A percentile compares a stretch with the other conserved stretches of the same genome.
These are phyloP conservation scores for Laticauda colubrina DNA, from an alignment of 2,113 vertebrate species.

Conservation along the genomic window DNA sequence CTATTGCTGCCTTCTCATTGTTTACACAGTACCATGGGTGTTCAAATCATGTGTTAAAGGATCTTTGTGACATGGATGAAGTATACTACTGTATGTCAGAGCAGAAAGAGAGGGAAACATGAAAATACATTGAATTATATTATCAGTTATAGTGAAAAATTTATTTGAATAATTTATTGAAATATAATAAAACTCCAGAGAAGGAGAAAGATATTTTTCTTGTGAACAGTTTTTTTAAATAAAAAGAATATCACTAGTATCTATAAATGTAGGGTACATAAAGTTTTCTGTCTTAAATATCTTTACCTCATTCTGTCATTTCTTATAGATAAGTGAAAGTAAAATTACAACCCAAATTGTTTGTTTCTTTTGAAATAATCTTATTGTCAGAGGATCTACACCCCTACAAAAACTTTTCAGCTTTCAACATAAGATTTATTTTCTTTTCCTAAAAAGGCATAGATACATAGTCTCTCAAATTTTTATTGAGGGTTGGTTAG, in stretches of 20 bases:
- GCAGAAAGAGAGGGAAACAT: background rate
- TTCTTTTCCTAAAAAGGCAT: background rate
- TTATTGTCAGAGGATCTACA: background rate
- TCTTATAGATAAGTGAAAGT: background rate
- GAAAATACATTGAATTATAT: background rate
- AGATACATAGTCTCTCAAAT: background rate
- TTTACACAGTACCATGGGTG: background rate
- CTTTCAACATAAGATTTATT: background rate
- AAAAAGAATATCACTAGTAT: background rate
- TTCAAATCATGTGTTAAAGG: background rate
- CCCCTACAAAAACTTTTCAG: background rate
- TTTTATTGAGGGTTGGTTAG: background rate
- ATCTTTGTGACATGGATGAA: background rate
- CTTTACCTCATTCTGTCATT: background rate
- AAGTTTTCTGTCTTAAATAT: background rate
- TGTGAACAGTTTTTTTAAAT: background rate
- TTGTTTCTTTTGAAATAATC: background rate
- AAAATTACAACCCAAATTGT: background rate
- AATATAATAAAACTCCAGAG: background rate
- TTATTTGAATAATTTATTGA: background rate
- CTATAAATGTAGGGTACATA: background rate
- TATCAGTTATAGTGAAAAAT: background rate
- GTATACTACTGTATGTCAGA: background rate
- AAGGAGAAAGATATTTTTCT: background rate
- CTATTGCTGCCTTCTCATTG: background rate